Conservation (phyloP, 92 coral and sea anemone genomes). For the Micromussa lordhowensis region DNA sequence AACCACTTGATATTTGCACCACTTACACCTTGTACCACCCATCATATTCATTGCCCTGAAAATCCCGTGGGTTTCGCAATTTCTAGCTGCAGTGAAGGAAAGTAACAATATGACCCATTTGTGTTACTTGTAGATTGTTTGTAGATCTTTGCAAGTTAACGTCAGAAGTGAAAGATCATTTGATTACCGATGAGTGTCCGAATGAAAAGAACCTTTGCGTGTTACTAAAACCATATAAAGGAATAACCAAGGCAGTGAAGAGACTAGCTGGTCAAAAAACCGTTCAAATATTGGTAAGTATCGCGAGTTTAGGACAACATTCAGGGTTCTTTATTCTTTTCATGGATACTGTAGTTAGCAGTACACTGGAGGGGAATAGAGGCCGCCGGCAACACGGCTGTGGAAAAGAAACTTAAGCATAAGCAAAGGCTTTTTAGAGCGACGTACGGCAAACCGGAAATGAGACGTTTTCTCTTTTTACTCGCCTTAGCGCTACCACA, state of each 20-base stretch:
- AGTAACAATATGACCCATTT: background rate
- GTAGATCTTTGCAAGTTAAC: conserved; percentile 72
- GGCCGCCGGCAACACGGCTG: no score
- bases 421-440: no score
- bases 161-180: conserved; percentile 64
- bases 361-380: background rate
- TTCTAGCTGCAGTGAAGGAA: background rate
- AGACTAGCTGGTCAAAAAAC: conserved; percentile 34
- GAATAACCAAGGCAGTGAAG: conserved; percentile 52
- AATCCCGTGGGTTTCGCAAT: background rate
- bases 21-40: no score
- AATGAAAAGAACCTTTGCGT: conserved; percentile 60
- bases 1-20: background rate
- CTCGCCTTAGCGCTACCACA: no score
- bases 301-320: background rate
- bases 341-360: background rate
- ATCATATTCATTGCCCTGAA: no score
- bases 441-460: no score
- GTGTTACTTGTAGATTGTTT: conserved; percentile 71
- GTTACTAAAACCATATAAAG: conserved; percentile 67
- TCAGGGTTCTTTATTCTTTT: background rate
- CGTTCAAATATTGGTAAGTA: conserved; percentile 83
- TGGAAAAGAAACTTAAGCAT: no score
- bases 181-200: conserved; percentile 50
- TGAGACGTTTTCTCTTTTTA: no score